phyloP scores from a whole-genome alignment of 2,888 invertebrate genomes.

The Cephus pulcher region DNA sequence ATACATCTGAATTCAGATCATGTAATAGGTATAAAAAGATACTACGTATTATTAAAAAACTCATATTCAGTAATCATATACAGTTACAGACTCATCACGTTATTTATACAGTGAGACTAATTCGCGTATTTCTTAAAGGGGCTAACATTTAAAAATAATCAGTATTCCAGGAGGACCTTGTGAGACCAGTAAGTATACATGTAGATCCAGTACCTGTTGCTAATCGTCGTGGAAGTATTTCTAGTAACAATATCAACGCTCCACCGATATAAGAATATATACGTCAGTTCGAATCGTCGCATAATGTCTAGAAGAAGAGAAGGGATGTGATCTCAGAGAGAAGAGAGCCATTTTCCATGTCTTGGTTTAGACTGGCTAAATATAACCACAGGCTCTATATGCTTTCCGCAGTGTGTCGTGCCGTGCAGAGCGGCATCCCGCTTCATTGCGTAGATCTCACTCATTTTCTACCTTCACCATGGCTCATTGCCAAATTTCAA shows the following conservation, averaged over 20 bases:
- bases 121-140: not conserved
- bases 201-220: not conserved
- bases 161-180: not conserved
- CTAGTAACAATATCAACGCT: not conserved
- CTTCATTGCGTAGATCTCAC: slow-evolving; percentile 53
- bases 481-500: slow-evolving; percentile 55
- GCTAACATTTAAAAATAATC: not conserved
- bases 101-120: not conserved
- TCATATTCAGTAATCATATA: not conserved
- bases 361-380: slow-evolving; percentile 66
- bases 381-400: slow-evolving; percentile 60
- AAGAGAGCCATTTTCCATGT: slow-evolving; percentile 64
- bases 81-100: not conserved
- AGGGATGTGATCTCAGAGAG: slow-evolving; percentile 40
- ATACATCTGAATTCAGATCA: not conserved
- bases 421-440: slow-evolving; percentile 53
- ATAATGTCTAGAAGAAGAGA: slow-evolving; percentile 19
- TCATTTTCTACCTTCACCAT: slow-evolving; percentile 55
- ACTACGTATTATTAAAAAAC: not conserved
- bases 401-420: slow-evolving; percentile 57
- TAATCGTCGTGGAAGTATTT: not conserved
- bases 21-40: not conserved
- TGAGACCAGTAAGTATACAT: not conserved
- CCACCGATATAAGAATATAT: not conserved
- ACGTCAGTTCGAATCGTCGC: not conserved